These are phyloP conservation scores for Leptinotarsa juncta DNA, from an alignment of 2,888 invertebrate species.

Conservation along the genomic window DNA sequence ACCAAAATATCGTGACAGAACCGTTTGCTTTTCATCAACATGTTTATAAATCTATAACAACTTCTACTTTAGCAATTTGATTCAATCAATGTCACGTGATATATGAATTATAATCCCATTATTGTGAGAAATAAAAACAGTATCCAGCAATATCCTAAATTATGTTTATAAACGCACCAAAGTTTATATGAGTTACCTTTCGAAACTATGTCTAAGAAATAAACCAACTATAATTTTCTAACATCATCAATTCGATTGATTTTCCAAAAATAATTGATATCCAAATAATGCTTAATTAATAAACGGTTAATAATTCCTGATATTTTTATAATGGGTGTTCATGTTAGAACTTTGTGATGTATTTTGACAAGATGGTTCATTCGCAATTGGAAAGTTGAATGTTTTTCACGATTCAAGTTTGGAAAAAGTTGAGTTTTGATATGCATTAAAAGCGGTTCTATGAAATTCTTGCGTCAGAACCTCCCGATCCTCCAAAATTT, in stretches of 20 bases:
- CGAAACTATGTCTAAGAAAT: not conserved
- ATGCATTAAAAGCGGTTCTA: not conserved
- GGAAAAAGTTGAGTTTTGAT: not conserved
- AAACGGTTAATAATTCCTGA: too few species aligned
- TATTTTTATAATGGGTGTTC: too few species aligned
- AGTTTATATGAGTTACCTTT: not conserved
- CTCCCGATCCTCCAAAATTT: too few species aligned
- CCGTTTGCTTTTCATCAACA: not conserved
- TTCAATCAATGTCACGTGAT: not conserved
- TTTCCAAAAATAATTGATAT: not conserved
- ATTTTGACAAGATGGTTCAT: conserved; percentile 10
- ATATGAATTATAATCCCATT: conserved; percentile 5
- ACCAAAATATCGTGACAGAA: not conserved
- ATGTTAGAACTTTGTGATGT: too few species aligned
- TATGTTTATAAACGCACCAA: conserved; percentile 9
- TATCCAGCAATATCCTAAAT: not conserved
- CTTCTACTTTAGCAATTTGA: not conserved
- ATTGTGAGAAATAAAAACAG: not conserved
- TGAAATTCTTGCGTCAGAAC: too few species aligned
- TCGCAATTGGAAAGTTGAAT: conserved; percentile 19
- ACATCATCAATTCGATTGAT: not conserved
- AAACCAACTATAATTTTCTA: not conserved
- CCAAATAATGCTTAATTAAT: too few species aligned
- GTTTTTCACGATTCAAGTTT: not conserved
- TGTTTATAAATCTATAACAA: not conserved